Percentiles rank a stretch among this genome's conserved stretches.
phyloP scores from a whole-genome alignment of 2,113 vertebrate species.

The Campylorhamphus procurvoides region DNA sequence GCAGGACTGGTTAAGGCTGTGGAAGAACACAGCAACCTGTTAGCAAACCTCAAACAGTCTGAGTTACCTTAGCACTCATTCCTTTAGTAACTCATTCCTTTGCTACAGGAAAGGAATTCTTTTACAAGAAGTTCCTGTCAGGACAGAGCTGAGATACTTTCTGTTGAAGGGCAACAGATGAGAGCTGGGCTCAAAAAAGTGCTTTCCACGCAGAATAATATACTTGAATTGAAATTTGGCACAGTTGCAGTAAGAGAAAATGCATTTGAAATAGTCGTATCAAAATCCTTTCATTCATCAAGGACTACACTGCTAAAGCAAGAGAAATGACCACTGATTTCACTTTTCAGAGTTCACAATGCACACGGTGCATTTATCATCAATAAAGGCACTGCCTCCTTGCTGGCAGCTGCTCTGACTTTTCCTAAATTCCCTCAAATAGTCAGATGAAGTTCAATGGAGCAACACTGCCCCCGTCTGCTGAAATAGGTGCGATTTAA shows the following conservation, averaged over 20 bases:
- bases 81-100: too few relatives aligned
- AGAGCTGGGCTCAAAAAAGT: neutral
- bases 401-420: neutral
- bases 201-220: neutral
- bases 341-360: neutral
- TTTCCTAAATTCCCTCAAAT: neutral
- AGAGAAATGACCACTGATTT: neutral
- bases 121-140: neutral
- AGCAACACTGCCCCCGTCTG: constrained; percentile 16
- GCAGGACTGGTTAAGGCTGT: neutral
- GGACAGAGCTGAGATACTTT: neutral
- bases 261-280: neutral
- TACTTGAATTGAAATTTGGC: neutral
- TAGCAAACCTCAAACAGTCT: neutral
- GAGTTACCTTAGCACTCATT: neutral
- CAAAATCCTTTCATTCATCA: neutral
- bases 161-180: neutral
- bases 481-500: neutral
- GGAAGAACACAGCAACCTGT: neutral
- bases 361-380: neutral
- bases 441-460: neutral
- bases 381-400: neutral
- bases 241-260: neutral
- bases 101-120: neutral
- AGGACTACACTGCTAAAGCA: neutral